These are phyloP conservation scores for Macropis europaea DNA, from an alignment of 2,888 invertebrate species.

Conservation along the genomic window DNA sequence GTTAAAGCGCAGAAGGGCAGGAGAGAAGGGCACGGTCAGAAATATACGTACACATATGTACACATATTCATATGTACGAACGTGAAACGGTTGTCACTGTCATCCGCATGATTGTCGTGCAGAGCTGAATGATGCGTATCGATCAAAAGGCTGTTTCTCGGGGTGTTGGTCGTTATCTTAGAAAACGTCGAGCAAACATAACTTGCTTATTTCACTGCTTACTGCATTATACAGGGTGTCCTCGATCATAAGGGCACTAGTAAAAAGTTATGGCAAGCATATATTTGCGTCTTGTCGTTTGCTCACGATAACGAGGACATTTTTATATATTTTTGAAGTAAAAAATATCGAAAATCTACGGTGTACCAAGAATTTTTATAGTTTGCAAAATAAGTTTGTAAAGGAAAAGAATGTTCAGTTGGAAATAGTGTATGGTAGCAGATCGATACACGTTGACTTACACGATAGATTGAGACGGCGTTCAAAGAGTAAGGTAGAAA, in stretches of 20 bases:
- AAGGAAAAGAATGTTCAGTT: no score
- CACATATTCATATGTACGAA: conserved; percentile 9
- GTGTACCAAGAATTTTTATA: no score
- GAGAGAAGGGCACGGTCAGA: conserved; percentile 44
- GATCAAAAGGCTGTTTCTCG: conserved; percentile 56
- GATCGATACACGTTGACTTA: conserved; percentile 23
- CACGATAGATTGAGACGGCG: background rate
- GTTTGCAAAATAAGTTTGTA: no score
- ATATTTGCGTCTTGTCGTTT: no score
- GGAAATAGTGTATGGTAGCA: no score
- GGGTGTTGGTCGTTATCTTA: conserved; percentile 29
- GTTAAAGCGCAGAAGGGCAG: conserved; percentile 55
- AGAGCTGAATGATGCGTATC: conserved; percentile 64
- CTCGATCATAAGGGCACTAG: no score
- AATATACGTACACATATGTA: conserved; percentile 39
- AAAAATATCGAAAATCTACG: no score
- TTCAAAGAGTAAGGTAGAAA: conserved; percentile 9
- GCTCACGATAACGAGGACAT: no score
- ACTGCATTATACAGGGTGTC: no score
- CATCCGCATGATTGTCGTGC: conserved; percentile 50
- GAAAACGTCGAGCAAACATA: background rate
- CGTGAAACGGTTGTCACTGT: conserved; percentile 58
- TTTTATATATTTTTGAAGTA: no score
- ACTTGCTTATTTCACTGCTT: no score
- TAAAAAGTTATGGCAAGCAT: no score